Conservation (phyloP, 2,888 invertebrate genomes). For the Spatulosminthurus flaviceps region DNA sequence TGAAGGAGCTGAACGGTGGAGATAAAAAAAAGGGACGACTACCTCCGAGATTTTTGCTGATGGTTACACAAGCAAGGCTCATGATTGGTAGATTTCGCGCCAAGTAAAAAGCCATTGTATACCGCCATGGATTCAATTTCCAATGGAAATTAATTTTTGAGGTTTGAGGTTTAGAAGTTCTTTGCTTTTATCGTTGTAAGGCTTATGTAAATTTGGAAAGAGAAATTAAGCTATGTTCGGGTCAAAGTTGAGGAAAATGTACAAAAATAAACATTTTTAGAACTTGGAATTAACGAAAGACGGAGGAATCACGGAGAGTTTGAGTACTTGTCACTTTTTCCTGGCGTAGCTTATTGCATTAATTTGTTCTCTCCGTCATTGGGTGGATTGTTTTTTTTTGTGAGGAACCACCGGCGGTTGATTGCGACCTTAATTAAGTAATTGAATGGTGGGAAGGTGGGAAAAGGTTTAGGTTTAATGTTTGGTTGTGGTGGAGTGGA, state of each 20-base stretch:
- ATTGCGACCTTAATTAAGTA: background rate
- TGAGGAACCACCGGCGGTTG: background rate
- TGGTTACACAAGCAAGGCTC: background rate
- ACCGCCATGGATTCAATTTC: conserved; percentile 19
- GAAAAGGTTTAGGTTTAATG: background rate
- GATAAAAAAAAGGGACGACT: background rate
- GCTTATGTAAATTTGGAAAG: background rate
- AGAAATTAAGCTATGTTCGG: background rate
- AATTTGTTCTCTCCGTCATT: background rate
- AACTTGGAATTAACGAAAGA: background rate
- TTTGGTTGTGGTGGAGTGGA: background rate
- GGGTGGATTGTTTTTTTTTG: background rate
- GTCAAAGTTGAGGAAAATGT: conserved; percentile 16
- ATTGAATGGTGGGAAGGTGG: conserved; percentile 11
- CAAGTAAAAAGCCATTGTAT: conserved; percentile 28
- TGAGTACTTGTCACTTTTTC: background rate
- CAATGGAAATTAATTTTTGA: background rate
- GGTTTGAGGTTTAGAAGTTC: background rate
- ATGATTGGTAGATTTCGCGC: conserved; percentile 31
- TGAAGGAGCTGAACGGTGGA: background rate
- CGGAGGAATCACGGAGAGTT: background rate
- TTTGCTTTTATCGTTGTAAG: background rate
- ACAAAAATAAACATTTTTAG: conserved; percentile 28
- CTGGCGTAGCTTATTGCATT: background rate
- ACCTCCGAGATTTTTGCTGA: background rate